These are phyloP conservation scores for Gymnosoma rotundatum DNA, from an alignment of 2,888 invertebrate species.

Conservation along the genomic window DNA sequence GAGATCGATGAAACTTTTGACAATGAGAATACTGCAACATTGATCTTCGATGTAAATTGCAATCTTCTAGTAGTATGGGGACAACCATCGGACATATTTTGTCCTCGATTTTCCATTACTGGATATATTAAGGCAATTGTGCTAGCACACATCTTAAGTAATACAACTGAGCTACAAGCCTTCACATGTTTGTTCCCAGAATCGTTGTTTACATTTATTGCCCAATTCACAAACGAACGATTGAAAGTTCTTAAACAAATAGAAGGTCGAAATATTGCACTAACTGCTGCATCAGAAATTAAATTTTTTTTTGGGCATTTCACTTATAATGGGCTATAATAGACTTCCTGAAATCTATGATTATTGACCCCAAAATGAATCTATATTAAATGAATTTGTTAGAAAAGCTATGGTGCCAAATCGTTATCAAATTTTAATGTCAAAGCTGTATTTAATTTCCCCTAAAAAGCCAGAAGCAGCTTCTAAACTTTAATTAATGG, in stretches of 20 bases:
- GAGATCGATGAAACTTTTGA: no score
- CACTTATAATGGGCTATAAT: not conserved
- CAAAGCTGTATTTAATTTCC: not conserved
- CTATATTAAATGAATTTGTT: not conserved
- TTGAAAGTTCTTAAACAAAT: not conserved
- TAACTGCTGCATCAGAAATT: not conserved
- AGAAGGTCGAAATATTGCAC: not conserved
- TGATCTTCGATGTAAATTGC: not conserved
- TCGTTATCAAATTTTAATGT: not conserved
- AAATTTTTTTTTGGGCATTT: not conserved
- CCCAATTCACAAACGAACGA: not conserved
- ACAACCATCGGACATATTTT: not conserved
- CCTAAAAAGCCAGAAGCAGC: not conserved
- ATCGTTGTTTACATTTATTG: not conserved
- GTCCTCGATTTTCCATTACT: constrained; percentile 9
- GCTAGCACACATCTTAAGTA: no score
- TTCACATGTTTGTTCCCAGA: not conserved
- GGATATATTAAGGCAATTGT: not conserved
- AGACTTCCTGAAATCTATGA: not conserved
- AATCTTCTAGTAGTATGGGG: not conserved
- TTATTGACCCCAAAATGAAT: not conserved
- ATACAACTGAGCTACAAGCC: not conserved
- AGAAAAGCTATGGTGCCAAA: not conserved
- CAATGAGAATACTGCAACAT: no score
- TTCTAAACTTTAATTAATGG: not conserved